Base-by-base conservation (phyloP, 2,113 vertebrate species). In the Lipophrys pholis region DNA sequence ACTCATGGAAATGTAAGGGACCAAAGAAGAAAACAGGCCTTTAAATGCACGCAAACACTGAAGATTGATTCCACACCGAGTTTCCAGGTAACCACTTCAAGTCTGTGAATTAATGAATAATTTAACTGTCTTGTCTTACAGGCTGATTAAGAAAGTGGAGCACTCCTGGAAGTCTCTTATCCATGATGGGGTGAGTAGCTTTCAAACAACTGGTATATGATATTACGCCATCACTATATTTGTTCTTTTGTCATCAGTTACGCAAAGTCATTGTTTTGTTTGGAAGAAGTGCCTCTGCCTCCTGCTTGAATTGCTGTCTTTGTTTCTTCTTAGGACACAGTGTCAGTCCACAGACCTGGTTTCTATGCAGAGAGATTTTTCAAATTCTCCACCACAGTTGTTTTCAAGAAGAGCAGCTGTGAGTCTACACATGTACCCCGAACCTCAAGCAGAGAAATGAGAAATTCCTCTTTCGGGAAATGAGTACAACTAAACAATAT, bases 131-230 rank as follows among this genome's bases (percentile, higher is more conserved):
- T 85, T 80, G 17, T 85, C 64, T 84, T 35, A 48, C 89, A 99
- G 98, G 80, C 92, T 99, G 74, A 97, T 97, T 81, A 99, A 99
- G 94, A 99, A 99, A 89, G 83, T 99, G 58, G 98, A 99, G 59
- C 98, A 99, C 77, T 96, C 97, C 6, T 99, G 98, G 98, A 99
- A 99, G 86, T 97, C 98, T 11, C 96, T 99, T 3, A 97, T 99
- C 61, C 96, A 99, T 0, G 98, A 99, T 0, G 98, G 97, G 92
- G 98, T 99, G 88, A 96, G 97, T 94, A 15, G 17, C 35, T 72
- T 64, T 66, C 17, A 73, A 51, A 36, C 43, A 54, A 35, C 46
- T 60, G 38, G 39, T 48, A 58, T 9, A 48, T 54, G 62, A 69
- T 54, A 16, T 4, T 43, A 5, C 21, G 21, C 12, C 30, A 30